These are phyloP conservation scores for Arctia plantaginis DNA, from an alignment of 2,888 invertebrate species.

Conservation along the genomic window DNA sequence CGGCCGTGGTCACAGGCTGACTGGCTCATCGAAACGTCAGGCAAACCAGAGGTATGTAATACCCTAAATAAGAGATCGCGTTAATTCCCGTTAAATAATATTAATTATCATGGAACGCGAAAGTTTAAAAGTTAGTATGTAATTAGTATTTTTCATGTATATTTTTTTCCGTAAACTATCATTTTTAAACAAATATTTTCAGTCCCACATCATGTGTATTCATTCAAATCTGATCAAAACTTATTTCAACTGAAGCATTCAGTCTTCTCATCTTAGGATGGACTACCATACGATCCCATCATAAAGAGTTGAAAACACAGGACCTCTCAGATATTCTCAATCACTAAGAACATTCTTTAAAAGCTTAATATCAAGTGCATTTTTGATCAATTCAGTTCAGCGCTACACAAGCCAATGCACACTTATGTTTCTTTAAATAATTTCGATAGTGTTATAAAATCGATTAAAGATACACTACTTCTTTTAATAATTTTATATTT, in stretches of 20 bases:
- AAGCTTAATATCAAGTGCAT: not conserved
- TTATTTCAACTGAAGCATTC: not conserved
- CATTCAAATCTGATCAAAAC: not conserved
- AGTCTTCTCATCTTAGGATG: constrained; percentile 7
- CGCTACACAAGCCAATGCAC: not conserved
- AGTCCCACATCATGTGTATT: not conserved
- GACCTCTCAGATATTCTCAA: not conserved
- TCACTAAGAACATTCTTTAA: not conserved
- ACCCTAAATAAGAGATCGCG: too few relatives aligned
- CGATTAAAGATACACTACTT: not conserved
- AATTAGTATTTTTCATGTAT: not conserved
- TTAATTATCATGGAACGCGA: too few relatives aligned
- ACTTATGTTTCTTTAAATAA: not conserved
- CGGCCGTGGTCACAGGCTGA: too few relatives aligned
- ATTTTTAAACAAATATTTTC: not conserved
- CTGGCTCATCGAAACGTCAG: too few relatives aligned
- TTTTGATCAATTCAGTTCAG: not conserved
- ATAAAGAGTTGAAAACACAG: not conserved
- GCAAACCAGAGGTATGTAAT: too few relatives aligned
- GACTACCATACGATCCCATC: not conserved
- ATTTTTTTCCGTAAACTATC: not conserved
- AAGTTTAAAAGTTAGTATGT: too few relatives aligned
- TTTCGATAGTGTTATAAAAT: not conserved
- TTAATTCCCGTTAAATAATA: too few relatives aligned
- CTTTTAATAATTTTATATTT: constrained; percentile 18